phyloP scores from a whole-genome alignment of 2,797 vertebrate species.

The Pangasius sanitwongsei region DNA sequence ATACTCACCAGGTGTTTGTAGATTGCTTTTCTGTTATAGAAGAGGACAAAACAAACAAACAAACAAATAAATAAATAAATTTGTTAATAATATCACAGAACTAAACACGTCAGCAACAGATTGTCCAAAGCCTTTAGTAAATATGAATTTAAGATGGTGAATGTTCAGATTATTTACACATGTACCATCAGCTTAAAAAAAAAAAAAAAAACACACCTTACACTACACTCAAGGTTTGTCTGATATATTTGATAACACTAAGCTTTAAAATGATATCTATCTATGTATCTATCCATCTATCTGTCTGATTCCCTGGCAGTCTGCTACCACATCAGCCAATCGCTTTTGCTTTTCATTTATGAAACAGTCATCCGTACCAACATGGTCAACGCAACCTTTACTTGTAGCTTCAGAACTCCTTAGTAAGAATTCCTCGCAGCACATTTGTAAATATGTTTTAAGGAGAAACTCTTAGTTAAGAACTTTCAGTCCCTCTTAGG shows the following conservation, averaged over 20 bases:
- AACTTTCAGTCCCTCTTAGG: background rate
- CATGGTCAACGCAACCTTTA: background rate
- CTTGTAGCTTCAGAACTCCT: background rate
- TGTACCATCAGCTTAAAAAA: background rate
- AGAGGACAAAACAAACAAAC: conserved; percentile 19
- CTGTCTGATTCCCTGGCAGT: background rate
- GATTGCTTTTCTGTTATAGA: conserved; percentile 82
- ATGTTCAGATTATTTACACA: background rate
- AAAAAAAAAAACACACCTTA: no score
- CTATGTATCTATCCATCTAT: background rate
- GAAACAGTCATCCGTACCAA: background rate
- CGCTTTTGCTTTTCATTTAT: background rate
- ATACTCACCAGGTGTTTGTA: conserved; percentile 87
- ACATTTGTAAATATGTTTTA: background rate
- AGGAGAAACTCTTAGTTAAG: background rate
- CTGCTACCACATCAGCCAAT: background rate
- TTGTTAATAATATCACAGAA: background rate
- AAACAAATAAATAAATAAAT: no score
- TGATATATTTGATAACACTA: background rate
- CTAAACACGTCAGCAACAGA: background rate
- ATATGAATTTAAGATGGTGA: background rate
- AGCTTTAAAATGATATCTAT: background rate
- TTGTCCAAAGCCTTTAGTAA: background rate
- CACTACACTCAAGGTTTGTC: background rate
- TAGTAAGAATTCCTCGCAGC: background rate